These are phyloP conservation scores for Laothoe populi DNA, from an alignment of 2,888 invertebrate species.

Conservation along the genomic window DNA sequence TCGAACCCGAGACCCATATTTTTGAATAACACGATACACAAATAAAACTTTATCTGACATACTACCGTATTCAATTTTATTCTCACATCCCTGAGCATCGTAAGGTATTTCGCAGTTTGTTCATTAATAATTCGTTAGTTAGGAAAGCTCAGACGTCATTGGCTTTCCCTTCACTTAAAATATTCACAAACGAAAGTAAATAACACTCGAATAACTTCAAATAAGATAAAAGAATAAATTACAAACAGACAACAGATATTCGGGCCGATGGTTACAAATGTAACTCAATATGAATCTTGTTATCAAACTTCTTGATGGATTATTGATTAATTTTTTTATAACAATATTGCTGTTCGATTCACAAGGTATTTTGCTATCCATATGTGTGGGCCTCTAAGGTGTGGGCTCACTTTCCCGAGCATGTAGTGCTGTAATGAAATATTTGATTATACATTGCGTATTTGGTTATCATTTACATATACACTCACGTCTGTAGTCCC, in stretches of 20 bases:
- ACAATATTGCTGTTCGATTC: not conserved
- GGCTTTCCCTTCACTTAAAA: conserved; percentile 33
- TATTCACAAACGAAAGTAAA: conserved; percentile 37
- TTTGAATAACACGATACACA: too few species aligned
- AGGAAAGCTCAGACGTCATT: conserved; percentile 31
- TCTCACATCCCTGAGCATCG: conserved; percentile 20
- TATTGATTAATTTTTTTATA: too few species aligned
- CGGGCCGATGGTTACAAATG: not conserved
- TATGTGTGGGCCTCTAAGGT: too few species aligned
- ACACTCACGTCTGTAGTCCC: too few species aligned
- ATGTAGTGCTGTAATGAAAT: too few species aligned
- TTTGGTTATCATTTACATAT: too few species aligned
- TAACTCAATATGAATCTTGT: not conserved
- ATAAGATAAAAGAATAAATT: conserved; percentile 14
- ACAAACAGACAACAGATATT: conserved; percentile 18
- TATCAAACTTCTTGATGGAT: conserved; percentile 5
- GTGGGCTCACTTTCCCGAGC: too few species aligned
- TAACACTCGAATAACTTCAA: conserved; percentile 18
- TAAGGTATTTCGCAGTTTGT: conserved; percentile 33
- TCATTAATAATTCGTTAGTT: conserved; percentile 40
- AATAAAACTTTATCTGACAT: not conserved
- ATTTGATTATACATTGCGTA: too few species aligned
- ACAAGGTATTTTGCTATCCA: not conserved
- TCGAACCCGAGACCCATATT: too few species aligned
- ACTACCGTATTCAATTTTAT: not conserved